These are phyloP conservation scores for Hippocampus comes DNA, from an alignment of 2,113 vertebrate species.

Conservation along the genomic window DNA sequence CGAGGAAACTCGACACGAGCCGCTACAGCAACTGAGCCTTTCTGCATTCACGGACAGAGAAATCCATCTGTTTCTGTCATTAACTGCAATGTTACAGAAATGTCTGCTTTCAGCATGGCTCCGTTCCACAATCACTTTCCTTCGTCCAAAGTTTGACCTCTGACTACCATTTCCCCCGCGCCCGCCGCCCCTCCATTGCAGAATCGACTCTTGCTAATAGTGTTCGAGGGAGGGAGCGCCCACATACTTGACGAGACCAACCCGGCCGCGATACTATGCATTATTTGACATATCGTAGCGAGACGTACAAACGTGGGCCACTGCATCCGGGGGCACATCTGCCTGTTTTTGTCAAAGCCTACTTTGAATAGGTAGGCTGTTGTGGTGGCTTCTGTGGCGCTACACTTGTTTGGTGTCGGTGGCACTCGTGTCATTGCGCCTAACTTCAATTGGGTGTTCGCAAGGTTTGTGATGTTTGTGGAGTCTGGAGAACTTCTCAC, in stretches of 20 bases:
- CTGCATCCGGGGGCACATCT: background rate
- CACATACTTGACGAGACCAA: too few relatives aligned
- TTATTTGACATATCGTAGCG: too few relatives aligned
- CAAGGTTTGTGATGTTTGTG: background rate
- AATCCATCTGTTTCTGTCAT: constrained; percentile 45
- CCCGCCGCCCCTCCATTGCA: background rate
- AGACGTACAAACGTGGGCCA: too few relatives aligned
- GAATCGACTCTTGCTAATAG: background rate
- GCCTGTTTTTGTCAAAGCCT: constrained; percentile 48
- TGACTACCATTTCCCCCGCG: background rate
- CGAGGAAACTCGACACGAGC: constrained; percentile 14
- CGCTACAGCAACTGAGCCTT: constrained; percentile 1
- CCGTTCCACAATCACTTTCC: constrained; percentile 11
- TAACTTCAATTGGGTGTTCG: background rate
- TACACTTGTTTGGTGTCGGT: constrained; percentile 47
- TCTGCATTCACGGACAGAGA: constrained; percentile 11
- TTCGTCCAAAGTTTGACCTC: background rate
- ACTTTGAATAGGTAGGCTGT: constrained; percentile 43
- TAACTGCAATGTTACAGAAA: constrained; percentile 12
- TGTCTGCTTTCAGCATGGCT: constrained; percentile 9
- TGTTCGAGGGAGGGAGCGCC: background rate
- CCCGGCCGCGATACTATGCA: too few relatives aligned
- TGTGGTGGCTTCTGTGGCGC: constrained; percentile 14
- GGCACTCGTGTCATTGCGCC: constrained; percentile 33
- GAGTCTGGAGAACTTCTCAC: constrained; percentile 27